Base-by-base conservation (phyloP, 1,140 invertebrate genomes). In the Solen grandis region DNA sequence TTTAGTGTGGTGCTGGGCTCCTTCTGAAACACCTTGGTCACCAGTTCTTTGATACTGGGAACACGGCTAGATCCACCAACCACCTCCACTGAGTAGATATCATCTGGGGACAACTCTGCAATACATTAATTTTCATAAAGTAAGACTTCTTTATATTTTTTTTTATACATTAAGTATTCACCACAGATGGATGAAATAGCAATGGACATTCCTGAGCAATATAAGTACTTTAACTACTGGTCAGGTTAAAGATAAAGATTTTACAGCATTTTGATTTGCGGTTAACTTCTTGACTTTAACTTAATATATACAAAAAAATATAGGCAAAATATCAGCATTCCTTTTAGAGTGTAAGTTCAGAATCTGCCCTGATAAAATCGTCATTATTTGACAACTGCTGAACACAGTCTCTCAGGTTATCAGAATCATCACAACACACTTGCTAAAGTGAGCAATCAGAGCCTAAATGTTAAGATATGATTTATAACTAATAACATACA, bases 31-130 rank as follows among this genome's bases (percentile, higher is more conserved):
- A 97, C 94, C 90, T 96, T 95, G 89, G 97, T 96, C 78, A 99
- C 96, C 10, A 98, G 88, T 36, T 94, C 93, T 92, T 99, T 99
- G 25, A 99, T 95, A 1, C 96, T 95, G 22, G 99, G 99, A 88
- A 99, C 96, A 85, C 99, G 95, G 52, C 96, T 96, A 10, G 97
- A 97, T 46, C 99, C 99, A 79, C 99, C 99, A 52, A 99, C 96
- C 83, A 99, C 95, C 93, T 99, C 99, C 19, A 99, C 97, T 1
- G 97, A 95, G 90, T 97, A 94, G 79, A 99, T 97, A 29, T 99
- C 98, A 74, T 97, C 96, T 60, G 94, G 84, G 75, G 95, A 94
- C 62, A 98, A 90, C 90, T 96, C 95, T 90, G 81, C 13, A 85
- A 73, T 38, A 73, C 65, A 25, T 36, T 3, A 75, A 54, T 22